Conservation (phyloP, 2,888 invertebrate species). For the Aporophyla nigra region DNA sequence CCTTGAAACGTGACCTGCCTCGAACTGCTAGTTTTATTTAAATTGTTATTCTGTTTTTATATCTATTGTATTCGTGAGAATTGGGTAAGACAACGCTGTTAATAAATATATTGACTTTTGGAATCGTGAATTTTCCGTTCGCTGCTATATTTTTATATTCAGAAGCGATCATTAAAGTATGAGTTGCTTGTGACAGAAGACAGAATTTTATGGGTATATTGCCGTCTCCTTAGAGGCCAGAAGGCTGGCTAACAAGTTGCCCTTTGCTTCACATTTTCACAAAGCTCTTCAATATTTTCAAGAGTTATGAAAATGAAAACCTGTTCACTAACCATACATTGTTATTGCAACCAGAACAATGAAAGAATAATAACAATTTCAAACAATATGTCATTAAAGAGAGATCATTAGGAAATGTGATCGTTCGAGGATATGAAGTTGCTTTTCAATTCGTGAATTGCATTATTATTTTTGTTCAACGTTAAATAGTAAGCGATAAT, state of each 20-base stretch:
- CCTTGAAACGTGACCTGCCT: conserved; percentile 49
- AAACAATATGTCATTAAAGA: conserved; percentile 33
- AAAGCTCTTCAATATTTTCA: conserved; percentile 16
- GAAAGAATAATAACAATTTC: neutral
- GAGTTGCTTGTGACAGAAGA: conserved; percentile 6
- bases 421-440: neutral
- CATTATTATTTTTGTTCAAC: neutral
- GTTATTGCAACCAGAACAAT: conserved; percentile 14
- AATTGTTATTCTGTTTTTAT: conserved; percentile 27
- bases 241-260: neutral
- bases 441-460: conserved; percentile 13
- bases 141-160: neutral
- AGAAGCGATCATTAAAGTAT: conserved; percentile 19
- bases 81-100: conserved; percentile 8
- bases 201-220: conserved; percentile 16
- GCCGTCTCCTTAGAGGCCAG: conserved; percentile 10
- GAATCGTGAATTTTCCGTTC: neutral
- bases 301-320: conserved; percentile 26
- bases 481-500: conserved; percentile 42
- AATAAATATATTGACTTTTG: conserved; percentile 17
- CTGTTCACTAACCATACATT: conserved; percentile 7
- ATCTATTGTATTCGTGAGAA: conserved; percentile 29
- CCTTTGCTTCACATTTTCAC: conserved; percentile 20
- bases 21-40: conserved; percentile 28
- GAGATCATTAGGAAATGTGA: conserved; percentile 5